Evolutionary conservation across 1,140 invertebrate species (phyloP).

Genomic region (Lordiphosa stackelbergi): DNA sequence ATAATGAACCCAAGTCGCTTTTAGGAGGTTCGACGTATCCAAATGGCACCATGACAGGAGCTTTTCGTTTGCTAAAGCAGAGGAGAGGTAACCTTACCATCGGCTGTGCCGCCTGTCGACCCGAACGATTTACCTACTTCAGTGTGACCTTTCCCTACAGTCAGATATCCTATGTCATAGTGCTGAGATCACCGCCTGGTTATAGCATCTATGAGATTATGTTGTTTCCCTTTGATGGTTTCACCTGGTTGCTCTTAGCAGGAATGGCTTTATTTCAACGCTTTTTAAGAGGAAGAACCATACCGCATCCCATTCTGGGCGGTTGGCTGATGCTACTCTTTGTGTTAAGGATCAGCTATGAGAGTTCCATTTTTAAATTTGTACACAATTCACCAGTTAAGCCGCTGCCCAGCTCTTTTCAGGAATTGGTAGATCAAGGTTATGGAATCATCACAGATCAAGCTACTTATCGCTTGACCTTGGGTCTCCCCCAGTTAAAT

Average conservation of each 20-base stretch:
- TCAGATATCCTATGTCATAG: constrained; percentile 43
- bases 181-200: constrained; percentile 10
- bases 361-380: constrained; percentile 48
- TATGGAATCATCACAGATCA: constrained; percentile 46
- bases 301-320: constrained; percentile 5
- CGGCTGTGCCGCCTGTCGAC: constrained; percentile 39
- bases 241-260: constrained; percentile 36
- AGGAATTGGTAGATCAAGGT: constrained; percentile 15
- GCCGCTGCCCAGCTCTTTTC: constrained; percentile 37
- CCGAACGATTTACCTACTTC: constrained; percentile 30
- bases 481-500: constrained; percentile 10
- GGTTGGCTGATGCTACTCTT: constrained; percentile 38
- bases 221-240: constrained; percentile 38
- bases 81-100: constrained; percentile 40
- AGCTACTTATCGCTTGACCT: constrained; percentile 47
- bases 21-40: constrained; percentile 33
- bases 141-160: constrained; percentile 35
- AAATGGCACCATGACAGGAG: constrained; percentile 57
- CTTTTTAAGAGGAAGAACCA: neutral
- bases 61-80: constrained; percentile 41
- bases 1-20: constrained; percentile 35
- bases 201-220: constrained; percentile 57
- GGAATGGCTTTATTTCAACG: constrained; percentile 1
- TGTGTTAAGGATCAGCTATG: constrained; percentile 42
- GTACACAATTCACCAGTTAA: constrained; percentile 52